A percentile compares a stretch with the other conserved stretches of the same genome.
phyloP scores from a whole-genome alignment of 2,113 vertebrate genomes.

The Neogale vison region DNA sequence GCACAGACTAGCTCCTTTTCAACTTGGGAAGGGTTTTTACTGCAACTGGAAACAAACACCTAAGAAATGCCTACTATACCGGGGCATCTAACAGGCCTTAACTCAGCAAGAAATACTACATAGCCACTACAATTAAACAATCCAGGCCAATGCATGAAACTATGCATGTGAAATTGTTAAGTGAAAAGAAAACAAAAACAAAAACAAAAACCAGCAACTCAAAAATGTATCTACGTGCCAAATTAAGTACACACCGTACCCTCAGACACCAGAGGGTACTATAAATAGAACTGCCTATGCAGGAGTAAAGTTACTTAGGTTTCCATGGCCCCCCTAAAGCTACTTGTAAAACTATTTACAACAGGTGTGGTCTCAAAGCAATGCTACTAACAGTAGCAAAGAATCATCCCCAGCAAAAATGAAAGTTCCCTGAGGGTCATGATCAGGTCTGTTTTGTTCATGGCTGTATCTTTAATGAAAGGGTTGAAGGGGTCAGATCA shows the following conservation, averaged over 20 bases:
- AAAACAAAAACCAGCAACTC: not conserved
- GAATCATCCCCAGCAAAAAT: not conserved
- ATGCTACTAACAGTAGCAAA: slow-evolving; percentile 12
- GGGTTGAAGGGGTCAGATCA: not conserved
- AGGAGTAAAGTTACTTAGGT: not conserved
- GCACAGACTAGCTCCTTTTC: slow-evolving; percentile 1
- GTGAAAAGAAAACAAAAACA: not conserved
- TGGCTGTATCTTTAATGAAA: not conserved
- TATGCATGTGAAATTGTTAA: not conserved
- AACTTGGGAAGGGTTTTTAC: not conserved
- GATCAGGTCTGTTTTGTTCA: not conserved
- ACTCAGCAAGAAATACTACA: slow-evolving; percentile 51
- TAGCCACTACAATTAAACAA: slow-evolving; percentile 19
- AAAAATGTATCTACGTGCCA: not conserved
- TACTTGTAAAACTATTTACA: not conserved
- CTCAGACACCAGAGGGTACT: not conserved
- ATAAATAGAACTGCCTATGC: not conserved
- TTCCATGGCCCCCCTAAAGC: not conserved
- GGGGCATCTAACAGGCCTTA: not conserved
- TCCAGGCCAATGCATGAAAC: not conserved
- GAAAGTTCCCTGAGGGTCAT: not conserved
- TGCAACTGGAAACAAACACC: slow-evolving; percentile 15
- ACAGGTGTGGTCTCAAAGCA: slow-evolving; percentile 28
- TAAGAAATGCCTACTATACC: not conserved
- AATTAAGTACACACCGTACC: slow-evolving; percentile 13